Percentiles rank a stretch among this genome's conserved stretches.
phyloP scores from a whole-genome alignment of 2,888 invertebrate genomes.

The Tetheella fluctuosa region DNA sequence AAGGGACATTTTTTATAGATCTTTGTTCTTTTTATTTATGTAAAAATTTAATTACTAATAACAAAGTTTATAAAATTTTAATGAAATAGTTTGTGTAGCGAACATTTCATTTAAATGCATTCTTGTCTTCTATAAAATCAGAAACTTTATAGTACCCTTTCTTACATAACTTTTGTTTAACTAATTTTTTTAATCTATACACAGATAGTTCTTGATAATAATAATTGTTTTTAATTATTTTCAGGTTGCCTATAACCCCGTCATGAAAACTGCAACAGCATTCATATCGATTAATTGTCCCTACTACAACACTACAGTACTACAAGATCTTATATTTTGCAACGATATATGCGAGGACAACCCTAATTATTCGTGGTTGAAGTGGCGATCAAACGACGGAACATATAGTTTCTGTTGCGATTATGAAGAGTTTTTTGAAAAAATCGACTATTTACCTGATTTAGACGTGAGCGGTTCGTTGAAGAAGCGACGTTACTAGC shows the following conservation, averaged over 20 bases:
- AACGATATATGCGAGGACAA: constrained; percentile 57
- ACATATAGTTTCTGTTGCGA: constrained; percentile 72
- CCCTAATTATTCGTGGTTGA: constrained; percentile 58
- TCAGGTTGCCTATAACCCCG: constrained; percentile 66
- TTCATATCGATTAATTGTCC: constrained; percentile 72
- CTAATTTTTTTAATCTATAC: too few species aligned
- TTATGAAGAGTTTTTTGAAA: constrained; percentile 53
- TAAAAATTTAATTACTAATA: too few species aligned
- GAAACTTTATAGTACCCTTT: too few species aligned
- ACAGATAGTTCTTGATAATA: too few species aligned
- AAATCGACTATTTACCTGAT: constrained; percentile 44
- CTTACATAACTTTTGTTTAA: too few species aligned
- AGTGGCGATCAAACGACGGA: constrained; percentile 66
- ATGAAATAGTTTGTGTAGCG: too few species aligned
- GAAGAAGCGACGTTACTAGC: background rate
- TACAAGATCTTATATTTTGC: constrained; percentile 56
- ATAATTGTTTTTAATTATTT: too few species aligned
- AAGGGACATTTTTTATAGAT: too few species aligned
- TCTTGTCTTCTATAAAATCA: too few species aligned
- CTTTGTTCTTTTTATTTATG: too few species aligned
- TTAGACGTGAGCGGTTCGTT: constrained; percentile 34
- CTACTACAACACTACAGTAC: constrained; percentile 50
- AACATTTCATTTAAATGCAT: too few species aligned
- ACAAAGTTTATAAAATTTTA: too few species aligned
- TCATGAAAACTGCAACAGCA: constrained; percentile 50